Evolutionary conservation across 2,888 invertebrate species (phyloP), one percentile per base, ranked within the genome.

Genomic region (Leptarthrus brevirostris): DNA sequence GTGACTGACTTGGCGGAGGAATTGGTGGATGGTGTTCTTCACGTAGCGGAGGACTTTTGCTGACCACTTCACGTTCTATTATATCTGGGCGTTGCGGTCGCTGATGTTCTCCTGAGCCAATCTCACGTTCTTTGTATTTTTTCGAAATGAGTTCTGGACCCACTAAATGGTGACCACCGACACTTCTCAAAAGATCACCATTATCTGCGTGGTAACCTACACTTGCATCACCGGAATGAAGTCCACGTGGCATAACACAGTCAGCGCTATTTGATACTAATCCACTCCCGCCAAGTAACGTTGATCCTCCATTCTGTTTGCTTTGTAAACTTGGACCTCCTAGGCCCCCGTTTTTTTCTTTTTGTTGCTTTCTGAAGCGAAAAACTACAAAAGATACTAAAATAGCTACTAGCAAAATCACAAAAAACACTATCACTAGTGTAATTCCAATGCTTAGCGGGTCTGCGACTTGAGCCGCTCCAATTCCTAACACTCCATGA

Each of bases 391-490:
- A 97, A 58, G 95, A 96, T 18, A 94, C 93, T 73, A 95, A 87
- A 79, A 96, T 95, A 12, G 95, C 95, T 10, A 96, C 92, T 66
- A 96, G 88, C 12, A 97, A 86, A 75, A 96, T 93, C 4, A 95
- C 92, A 81, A 98, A 97, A 87, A 98, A 97, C 22, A 95, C 94
- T 76, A 97, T 95, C 18, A 97, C 96, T 34, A 97, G 87, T 0
- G 96, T 96, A 74, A 97, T 93, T 71, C 97, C 97, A 76, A 97
- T 95, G 80, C 94, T 95, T 6, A 97, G 86, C 0, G 96, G 96
- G 86, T 95, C 94, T 2, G 95, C 91, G 3, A 92, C 91, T 78
- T 93, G 90, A 0, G 92, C 90, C 1, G 92, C 89, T 24, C 93
- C 93, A 40, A 92, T 89, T 22, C 93, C 93, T 74, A 92, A 89